Conservation (phyloP, 2,113 vertebrate genomes). For the Phaethornis superciliosus region DNA sequence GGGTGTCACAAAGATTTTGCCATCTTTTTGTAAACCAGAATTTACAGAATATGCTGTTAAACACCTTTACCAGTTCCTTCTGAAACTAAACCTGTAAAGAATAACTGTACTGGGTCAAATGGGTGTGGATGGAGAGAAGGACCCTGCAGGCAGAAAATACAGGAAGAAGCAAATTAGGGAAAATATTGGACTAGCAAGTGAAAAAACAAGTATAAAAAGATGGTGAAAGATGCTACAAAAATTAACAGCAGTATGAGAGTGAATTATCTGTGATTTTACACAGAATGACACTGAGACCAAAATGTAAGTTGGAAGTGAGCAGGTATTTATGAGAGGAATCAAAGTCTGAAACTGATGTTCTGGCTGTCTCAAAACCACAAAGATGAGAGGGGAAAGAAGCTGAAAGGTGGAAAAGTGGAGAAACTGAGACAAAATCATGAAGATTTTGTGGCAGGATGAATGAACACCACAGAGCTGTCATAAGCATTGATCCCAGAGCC, state of each 20-base stretch:
- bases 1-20: background rate
- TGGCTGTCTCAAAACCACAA: background rate
- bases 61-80: too few relatives aligned
- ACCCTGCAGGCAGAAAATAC: background rate
- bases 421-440: background rate
- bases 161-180: background rate
- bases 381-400: background rate
- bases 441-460: background rate
- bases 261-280: background rate
- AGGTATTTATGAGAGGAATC: background rate
- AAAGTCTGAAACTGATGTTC: background rate
- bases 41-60: too few relatives aligned
- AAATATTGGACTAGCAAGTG: background rate
- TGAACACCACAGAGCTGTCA: background rate
- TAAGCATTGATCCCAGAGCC: background rate
- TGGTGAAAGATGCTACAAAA: background rate
- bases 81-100: background rate
- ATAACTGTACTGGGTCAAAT: background rate
- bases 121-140: background rate
- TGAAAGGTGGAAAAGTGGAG: background rate
- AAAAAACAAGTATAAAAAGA: background rate
- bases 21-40: too few relatives aligned
- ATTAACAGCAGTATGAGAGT: background rate
- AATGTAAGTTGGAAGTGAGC: background rate
- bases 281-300: background rate